Percentiles rank a stretch among this genome's conserved stretches.
phyloP scores from a whole-genome alignment of 2,113 vertebrate species.

The Chamaetylas fuelleborni region DNA sequence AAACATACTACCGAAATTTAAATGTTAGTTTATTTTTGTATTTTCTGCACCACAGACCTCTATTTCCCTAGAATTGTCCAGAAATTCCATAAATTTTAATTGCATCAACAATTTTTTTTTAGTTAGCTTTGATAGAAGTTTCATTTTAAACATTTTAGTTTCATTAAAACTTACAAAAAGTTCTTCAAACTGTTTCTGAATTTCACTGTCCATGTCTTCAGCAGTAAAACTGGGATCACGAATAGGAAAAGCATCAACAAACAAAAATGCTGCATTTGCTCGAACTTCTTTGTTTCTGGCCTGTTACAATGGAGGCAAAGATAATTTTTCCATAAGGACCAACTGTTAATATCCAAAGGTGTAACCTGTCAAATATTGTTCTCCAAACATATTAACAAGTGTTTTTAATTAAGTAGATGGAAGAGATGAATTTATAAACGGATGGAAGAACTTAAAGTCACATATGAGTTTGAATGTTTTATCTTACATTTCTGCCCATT shows the following conservation, averaged over 20 bases:
- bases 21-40: not conserved
- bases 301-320: slow-evolving; percentile 59
- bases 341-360: not conserved
- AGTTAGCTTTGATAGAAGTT: not conserved
- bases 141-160: not conserved
- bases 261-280: slow-evolving; percentile 89
- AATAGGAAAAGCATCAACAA: slow-evolving; percentile 91
- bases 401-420: not conserved
- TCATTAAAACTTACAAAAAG: slow-evolving; percentile 80
- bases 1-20: not conserved
- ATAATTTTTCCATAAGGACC: not conserved
- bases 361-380: not conserved
- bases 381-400: not conserved
- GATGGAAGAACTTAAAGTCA: not conserved
- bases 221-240: slow-evolving; percentile 79
- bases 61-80: not conserved
- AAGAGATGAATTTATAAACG: not conserved
- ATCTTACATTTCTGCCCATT: not conserved
- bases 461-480: not conserved
- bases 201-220: slow-evolving; percentile 77
- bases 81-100: not conserved
- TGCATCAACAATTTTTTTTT: not conserved
- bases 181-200: slow-evolving; percentile 92
- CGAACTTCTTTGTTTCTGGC: slow-evolving; percentile 89
- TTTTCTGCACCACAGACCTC: not conserved